Base-by-base conservation (phyloP, 2,113 vertebrate species). In the Epinephelus fuscoguttatus region DNA sequence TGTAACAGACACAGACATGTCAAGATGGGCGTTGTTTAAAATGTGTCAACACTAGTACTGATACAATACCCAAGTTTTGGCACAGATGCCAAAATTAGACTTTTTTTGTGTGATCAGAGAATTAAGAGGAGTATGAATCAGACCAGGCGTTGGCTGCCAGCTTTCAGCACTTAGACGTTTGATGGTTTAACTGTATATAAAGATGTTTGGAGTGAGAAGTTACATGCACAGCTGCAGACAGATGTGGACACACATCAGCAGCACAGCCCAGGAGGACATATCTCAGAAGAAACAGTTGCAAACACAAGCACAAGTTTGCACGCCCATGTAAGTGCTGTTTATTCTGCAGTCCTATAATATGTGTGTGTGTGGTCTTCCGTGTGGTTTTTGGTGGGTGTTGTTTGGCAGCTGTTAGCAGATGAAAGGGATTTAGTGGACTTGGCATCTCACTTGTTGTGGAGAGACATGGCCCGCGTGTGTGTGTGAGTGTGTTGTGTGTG, bases 361-460 rank as follows among this genome's bases (percentile, higher is more conserved):
- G n/a, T 53, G 56, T 71, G 86, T 75, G 71, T 56, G 82, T 90
- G 84, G 86, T 91, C 86, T 80, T 68, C 81, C 71, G 56, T 82
- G 83, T 80, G 90, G 84, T 70, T 90, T 87, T 87, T 74, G 62
- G 84, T 88, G 92, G 88, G 86, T 89, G 89, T 90, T 87, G 81
- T 89, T 90, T 93, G 91, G 89, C 91, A 93, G 88, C 92, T 91
- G 91, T 86, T 85, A 82, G 89, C 89, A 93, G 85, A 93, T 92
- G 91, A 93, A 93, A 92, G 88, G 88, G 89, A 92, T 91, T 92
- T 75, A 84, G 90, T 17, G 30, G 77, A 80, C 85, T 92, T 93
- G 91, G 89, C 87, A 86, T 59, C 17, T 50, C 57, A 84, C 55
- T 80, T 88, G 83, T 82, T 89, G 72, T 83, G 87, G 82, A 74